Conservation (phyloP, 2,888 invertebrate genomes). For the Drosophila aldrichi region DNA sequence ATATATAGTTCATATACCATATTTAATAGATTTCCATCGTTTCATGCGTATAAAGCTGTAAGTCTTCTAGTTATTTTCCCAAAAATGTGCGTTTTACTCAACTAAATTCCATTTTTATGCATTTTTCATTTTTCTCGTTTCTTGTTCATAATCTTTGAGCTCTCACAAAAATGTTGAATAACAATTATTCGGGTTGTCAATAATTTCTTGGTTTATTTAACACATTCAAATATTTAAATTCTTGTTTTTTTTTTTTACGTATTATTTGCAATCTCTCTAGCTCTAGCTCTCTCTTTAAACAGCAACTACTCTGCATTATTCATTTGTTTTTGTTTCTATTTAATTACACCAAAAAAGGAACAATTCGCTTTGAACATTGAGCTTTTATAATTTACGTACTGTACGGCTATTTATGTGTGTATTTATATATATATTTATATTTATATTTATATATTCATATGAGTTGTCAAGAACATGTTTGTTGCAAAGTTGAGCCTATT, state of each 20-base stretch:
- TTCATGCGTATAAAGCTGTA: slow-evolving; percentile 80
- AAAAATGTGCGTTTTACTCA: slow-evolving; percentile 72
- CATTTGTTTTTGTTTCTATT: slow-evolving; percentile 13
- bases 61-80: slow-evolving; percentile 76
- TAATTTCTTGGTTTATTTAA: slow-evolving; percentile 36
- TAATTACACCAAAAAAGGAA: slow-evolving; percentile 66
- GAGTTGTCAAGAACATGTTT: slow-evolving; percentile 48
- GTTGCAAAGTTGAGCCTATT: slow-evolving; percentile 49
- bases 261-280: slow-evolving; percentile 29
- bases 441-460: slow-evolving; percentile 18
- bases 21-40: slow-evolving; percentile 63
- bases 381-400: slow-evolving; percentile 59
- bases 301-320: slow-evolving; percentile 37
- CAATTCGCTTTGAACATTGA: slow-evolving; percentile 81
- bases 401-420: slow-evolving; percentile 33
- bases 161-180: slow-evolving; percentile 54
- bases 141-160: slow-evolving; percentile 33
- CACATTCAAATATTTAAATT: slow-evolving; percentile 54
- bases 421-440: slow-evolving; percentile 4
- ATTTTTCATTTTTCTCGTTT: slow-evolving; percentile 35
- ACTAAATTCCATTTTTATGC: slow-evolving; percentile 69
- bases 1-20: slow-evolving; percentile 39
- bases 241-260: slow-evolving; percentile 34
- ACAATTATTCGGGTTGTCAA: slow-evolving; percentile 54
- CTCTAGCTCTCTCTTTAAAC: slow-evolving; percentile 11